Percentiles rank a stretch among this genome's conserved stretches.
These are phyloP conservation scores for Poecilia velifera DNA, from an alignment of 2,797 vertebrate species.

Conservation along the genomic window DNA sequence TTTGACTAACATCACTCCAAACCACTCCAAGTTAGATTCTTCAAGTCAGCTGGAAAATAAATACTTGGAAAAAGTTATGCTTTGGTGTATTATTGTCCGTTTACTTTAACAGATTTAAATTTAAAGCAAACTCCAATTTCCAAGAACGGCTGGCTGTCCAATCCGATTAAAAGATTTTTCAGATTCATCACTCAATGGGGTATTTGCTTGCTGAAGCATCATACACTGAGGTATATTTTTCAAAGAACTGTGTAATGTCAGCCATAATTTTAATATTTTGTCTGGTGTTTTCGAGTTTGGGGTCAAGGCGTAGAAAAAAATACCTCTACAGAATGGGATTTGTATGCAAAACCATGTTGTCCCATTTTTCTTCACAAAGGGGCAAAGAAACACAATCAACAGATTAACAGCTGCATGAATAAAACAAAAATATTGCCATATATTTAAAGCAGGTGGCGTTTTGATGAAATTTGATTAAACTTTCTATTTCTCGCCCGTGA, in stretches of 20 bases:
- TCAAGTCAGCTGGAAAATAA: not conserved
- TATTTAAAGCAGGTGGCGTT: constrained; percentile 4
- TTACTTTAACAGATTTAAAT: not conserved
- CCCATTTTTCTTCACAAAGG: not conserved
- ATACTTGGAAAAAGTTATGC: not conserved
- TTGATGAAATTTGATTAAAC: constrained; percentile 4
- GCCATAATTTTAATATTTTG: not conserved
- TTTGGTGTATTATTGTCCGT: not conserved
- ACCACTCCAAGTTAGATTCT: not conserved
- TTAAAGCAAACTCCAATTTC: not conserved
- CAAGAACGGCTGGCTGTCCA: no score
- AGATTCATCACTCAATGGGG: not conserved
- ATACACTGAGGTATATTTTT: not conserved
- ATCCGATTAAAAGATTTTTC: no score
- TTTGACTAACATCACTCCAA: not conserved
- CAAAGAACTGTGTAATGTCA: not conserved
- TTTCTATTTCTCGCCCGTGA: not conserved
- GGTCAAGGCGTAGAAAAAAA: not conserved
- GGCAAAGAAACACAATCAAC: not conserved
- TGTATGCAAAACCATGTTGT: not conserved
- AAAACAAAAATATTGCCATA: not conserved
- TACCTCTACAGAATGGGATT: not conserved
- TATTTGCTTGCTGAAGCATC: not conserved
- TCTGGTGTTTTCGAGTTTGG: not conserved
- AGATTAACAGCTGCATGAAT: not conserved